Conservation (phyloP, 1,140 invertebrate species). For the Hyles vespertilio region DNA sequence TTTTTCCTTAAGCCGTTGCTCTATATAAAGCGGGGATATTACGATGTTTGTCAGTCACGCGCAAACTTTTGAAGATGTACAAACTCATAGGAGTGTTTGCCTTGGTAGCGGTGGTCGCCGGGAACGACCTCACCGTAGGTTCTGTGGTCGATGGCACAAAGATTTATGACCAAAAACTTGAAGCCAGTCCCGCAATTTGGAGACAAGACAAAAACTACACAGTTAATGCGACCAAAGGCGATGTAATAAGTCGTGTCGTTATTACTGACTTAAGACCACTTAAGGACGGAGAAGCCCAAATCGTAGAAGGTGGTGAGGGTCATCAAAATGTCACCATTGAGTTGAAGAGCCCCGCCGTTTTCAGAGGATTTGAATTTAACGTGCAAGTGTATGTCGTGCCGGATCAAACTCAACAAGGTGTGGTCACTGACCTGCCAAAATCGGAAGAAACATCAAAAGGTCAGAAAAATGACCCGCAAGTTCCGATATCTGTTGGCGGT, state of each 20-base stretch:
- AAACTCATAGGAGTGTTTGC: constrained; percentile 34
- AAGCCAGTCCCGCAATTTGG: constrained; percentile 58
- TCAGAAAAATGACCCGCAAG: background rate
- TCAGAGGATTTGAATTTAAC: constrained; percentile 57
- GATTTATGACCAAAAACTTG: constrained; percentile 42
- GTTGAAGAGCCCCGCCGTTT: constrained; percentile 54
- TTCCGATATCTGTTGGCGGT: background rate
- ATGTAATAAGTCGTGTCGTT: constrained; percentile 48
- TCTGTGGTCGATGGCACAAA: constrained; percentile 30
- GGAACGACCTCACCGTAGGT: constrained; percentile 42
- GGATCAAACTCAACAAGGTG: constrained; percentile 1
- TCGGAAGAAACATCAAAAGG: background rate
- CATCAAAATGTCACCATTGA: constrained; percentile 55
- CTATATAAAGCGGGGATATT: constrained; percentile 26
- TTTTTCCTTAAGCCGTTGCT: constrained; percentile 30
- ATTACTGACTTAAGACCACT: constrained; percentile 49
- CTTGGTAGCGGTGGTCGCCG: constrained; percentile 27
- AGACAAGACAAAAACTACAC: constrained; percentile 47
- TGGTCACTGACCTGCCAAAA: background rate
- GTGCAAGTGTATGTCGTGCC: constrained; percentile 43
- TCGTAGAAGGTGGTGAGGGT: constrained; percentile 50
- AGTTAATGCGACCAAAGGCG: constrained; percentile 37
- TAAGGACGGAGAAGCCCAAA: constrained; percentile 54
- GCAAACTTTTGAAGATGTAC: constrained; percentile 36
- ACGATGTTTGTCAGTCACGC: constrained; percentile 14